A percentile compares a stretch with the other conserved stretches of the same genome.
These are phyloP conservation scores for Cotesia chilonis DNA, from an alignment of 1,140 invertebrate genomes.

Conservation along the genomic window DNA sequence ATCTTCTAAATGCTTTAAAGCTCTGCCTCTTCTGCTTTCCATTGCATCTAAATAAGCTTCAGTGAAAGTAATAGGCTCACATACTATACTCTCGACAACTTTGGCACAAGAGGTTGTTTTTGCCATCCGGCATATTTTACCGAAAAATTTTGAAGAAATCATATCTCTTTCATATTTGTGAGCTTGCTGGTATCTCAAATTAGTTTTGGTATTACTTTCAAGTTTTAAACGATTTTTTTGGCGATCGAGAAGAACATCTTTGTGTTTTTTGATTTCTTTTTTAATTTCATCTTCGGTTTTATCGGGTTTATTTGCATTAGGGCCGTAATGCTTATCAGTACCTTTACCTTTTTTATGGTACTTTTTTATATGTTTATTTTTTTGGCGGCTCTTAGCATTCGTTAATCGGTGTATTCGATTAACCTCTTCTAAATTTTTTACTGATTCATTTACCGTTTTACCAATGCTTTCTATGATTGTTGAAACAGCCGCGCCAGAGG, in stretches of 20 bases:
- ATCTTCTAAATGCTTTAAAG: too few species aligned
- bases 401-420: background rate
- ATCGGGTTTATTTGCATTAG: background rate
- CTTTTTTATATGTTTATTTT: too few species aligned
- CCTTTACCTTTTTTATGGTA: background rate
- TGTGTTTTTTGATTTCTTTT: background rate
- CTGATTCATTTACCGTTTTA: background rate
- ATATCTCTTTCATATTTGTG: background rate
- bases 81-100: background rate
- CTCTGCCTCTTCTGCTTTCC: too few species aligned
- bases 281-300: background rate
- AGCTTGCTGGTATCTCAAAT: background rate
- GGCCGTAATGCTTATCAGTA: background rate
- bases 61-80: background rate
- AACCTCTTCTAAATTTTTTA: background rate
- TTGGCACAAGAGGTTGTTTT: background rate
- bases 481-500: background rate
- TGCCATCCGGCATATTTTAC: background rate
- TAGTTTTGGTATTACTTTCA: background rate
- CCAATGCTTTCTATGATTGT: background rate
- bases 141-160: background rate
- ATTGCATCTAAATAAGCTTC: background rate
- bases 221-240: background rate
- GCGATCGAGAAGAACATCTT: background rate
- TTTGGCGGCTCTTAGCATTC: background rate